Evolutionary conservation across 2,888 invertebrate genomes (phyloP), one percentile per base, ranked within the genome.

Genomic region (Lithophane semibrunnea): DNA sequence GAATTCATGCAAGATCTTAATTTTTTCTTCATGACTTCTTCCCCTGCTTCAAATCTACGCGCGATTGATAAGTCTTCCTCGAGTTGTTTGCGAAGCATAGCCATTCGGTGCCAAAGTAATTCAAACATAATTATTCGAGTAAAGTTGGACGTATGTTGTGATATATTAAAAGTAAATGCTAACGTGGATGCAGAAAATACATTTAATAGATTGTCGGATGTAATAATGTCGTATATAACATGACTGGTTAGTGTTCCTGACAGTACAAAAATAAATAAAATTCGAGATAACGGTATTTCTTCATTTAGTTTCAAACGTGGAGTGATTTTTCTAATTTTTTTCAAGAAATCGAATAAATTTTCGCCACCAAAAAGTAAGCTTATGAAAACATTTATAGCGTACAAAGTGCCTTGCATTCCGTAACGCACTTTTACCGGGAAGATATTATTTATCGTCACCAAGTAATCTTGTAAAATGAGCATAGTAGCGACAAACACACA

Each of bases 111-210:
- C 72, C 77, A 77, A 5, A 77, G 16, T 49, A 49, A 18, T 24
- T 79, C 80, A 12, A 81, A 73, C 52, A 56, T 73, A 3, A 67
- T 58, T 29, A 80, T 73, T 63, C 56, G 61, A n/a, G 79, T 21
- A 37, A 63, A 63, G 1, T 49, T 49, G 0, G 63, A 70, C 12
- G 13, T 5, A 47, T 18, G 4, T 13, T 56, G 18, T 10, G 0
- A 2, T 3, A 56, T 18, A 13, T 29, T 24, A 2, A 64, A 10
- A 4, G 0, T 18, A 0, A 79, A 24, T 5, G 0, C 0, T 0
- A 37, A 13, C 3, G 18, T 42, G 16, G 0, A 0, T 0, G 0
- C 0, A 29, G 49, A 3, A 29, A 60, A n/a, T n/a, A 9, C 7
- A 24, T 16, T 1, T 0, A 16, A 24, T 0, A 2, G 2, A 42